Evolutionary conservation across 2,113 vertebrate genomes (phyloP).

Genomic region (Oreochromis tanganicae): DNA sequence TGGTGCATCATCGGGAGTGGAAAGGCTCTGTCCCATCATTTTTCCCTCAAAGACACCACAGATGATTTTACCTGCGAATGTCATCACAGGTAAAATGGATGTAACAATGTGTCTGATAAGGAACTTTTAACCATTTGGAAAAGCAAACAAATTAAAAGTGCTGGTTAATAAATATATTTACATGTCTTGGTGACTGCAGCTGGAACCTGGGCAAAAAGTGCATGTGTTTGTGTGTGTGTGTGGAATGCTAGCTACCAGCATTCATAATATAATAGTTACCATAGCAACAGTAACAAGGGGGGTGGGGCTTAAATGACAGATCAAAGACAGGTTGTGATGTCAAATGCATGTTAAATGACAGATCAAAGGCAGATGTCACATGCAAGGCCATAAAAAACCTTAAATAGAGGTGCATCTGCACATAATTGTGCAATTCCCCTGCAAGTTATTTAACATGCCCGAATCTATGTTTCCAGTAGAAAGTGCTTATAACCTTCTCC

Average conservation of each 20-base stretch:
- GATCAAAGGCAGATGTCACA: too few relatives aligned
- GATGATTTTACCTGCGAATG: background rate
- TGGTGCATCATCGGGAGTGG: background rate
- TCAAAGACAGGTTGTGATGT: background rate
- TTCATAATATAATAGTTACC: background rate
- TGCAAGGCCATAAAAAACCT: background rate
- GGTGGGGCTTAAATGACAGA: background rate
- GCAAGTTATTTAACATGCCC: background rate
- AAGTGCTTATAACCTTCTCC: accelerated
- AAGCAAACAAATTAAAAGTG: background rate
- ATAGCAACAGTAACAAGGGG: background rate
- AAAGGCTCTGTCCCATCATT: background rate
- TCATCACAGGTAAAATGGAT: background rate
- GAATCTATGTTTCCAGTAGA: accelerated
- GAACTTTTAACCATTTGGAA: background rate
- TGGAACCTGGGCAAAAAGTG: accelerated
- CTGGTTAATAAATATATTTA: background rate
- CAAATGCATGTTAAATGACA: too few relatives aligned
- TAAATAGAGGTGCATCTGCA: background rate
- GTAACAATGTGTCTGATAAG: background rate
- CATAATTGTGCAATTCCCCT: accelerated
- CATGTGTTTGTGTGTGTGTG: background rate
- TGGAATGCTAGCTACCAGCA: background rate
- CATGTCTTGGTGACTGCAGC: background rate
- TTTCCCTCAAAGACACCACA: background rate